Percentiles rank a stretch among this genome's conserved stretches.
Evolutionary conservation across 2,113 vertebrate genomes (phyloP).

Genomic region (Ciconia maguari): DNA sequence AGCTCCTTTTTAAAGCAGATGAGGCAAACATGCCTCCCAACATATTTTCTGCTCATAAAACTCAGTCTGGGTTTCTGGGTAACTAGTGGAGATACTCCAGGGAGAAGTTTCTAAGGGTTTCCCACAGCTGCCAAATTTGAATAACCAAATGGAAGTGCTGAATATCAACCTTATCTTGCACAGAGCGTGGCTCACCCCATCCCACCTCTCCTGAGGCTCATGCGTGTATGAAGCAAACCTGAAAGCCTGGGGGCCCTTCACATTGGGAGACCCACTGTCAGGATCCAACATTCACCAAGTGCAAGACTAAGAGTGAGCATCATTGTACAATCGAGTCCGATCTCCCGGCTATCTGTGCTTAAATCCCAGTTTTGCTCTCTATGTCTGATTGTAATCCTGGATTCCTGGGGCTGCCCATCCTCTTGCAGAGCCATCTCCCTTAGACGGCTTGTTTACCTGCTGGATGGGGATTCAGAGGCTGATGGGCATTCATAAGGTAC

Average conservation of each 20-base stretch:
- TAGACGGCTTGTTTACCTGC: background rate
- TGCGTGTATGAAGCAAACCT: background rate
- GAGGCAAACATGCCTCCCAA: slow-evolving; percentile 12
- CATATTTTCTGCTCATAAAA: slow-evolving; percentile 64
- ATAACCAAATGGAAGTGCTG: background rate
- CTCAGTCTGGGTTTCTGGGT: slow-evolving; percentile 51
- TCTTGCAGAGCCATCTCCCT: background rate
- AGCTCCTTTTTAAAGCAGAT: slow-evolving; percentile 33
- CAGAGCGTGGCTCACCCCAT: background rate
- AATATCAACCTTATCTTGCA: background rate
- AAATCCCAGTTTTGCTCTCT: background rate
- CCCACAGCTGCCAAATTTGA: background rate
- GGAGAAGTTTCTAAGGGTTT: background rate
- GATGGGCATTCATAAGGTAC: background rate
- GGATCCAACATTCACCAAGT: background rate
- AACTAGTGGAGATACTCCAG: background rate
- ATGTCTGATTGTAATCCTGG: background rate
- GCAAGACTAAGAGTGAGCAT: background rate
- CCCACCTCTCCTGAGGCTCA: background rate
- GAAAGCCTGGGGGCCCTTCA: background rate
- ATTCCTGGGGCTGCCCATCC: background rate
- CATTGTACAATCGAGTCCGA: background rate
- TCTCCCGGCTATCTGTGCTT: background rate
- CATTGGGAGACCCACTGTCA: fast-evolving
- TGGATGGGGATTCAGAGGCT: background rate